These are phyloP conservation scores for Anarsia innoxiella DNA, from an alignment of 2,888 invertebrate genomes.

Conservation along the genomic window DNA sequence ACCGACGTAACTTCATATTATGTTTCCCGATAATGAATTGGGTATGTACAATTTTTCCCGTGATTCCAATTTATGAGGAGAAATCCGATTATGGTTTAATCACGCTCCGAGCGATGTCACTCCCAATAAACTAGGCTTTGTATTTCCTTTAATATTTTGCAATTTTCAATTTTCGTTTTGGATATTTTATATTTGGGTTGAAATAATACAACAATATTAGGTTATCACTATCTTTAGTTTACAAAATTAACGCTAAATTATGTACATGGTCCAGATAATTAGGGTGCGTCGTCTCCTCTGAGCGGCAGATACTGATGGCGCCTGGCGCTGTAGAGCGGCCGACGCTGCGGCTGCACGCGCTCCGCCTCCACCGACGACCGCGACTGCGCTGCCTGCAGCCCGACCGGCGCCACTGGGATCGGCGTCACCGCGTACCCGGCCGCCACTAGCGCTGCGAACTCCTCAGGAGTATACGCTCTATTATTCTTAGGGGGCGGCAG, in stretches of 20 bases:
- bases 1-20: too few species aligned
- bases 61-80: too few species aligned
- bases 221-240: slow-evolving; percentile 52
- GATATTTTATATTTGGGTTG: too few species aligned
- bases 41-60: too few species aligned
- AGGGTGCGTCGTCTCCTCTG: slow-evolving; percentile 65
- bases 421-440: slow-evolving; percentile 70
- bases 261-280: slow-evolving; percentile 45
- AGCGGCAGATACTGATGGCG: slow-evolving; percentile 63
- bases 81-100: too few species aligned
- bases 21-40: too few species aligned
- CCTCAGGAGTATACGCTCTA: slow-evolving; percentile 69
- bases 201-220: slow-evolving; percentile 22
- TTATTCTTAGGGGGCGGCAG: slow-evolving; percentile 68
- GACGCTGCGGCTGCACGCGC: slow-evolving; percentile 29
- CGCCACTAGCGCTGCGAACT: slow-evolving; percentile 63
- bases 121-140: too few species aligned
- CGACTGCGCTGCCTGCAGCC: slow-evolving; percentile 50
- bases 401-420: slow-evolving; percentile 52
- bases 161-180: too few species aligned
- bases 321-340: slow-evolving; percentile 38
- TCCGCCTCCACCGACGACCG: slow-evolving; percentile 46
- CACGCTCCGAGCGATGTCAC: too few species aligned
- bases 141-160: too few species aligned
- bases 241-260: slow-evolving; percentile 46